Conservation (phyloP, 2,113 vertebrate species). For the Podarcis cretensis region DNA sequence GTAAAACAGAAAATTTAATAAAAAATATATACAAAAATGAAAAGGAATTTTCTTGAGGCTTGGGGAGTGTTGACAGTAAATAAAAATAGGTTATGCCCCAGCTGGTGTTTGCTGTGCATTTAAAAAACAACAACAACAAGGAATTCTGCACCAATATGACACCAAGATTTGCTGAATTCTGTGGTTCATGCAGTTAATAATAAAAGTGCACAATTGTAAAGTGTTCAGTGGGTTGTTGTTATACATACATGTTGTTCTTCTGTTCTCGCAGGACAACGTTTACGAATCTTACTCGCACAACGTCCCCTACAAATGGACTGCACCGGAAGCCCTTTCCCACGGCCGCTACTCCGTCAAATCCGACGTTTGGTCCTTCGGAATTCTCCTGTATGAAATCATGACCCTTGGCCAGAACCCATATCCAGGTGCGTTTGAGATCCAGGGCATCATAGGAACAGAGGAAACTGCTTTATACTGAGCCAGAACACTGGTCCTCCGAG, state of each 20-base stretch:
- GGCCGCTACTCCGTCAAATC: conserved; percentile 82
- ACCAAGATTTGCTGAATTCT: neutral
- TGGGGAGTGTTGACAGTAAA: too few relatives aligned
- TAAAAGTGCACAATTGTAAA: neutral
- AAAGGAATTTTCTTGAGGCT: too few relatives aligned
- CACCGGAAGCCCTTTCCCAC: conserved; percentile 80
- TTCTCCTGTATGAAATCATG: conserved; percentile 84
- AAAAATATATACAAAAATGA: too few relatives aligned
- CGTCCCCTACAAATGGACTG: conserved; percentile 85
- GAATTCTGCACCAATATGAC: neutral
- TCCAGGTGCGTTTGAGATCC: conserved; percentile 71
- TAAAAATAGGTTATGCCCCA: neutral
- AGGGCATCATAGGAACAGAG: neutral
- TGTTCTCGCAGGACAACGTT: conserved; percentile 75
- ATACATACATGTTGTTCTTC: neutral
- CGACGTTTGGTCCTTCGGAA: conserved; percentile 84
- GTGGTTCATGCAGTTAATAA: neutral
- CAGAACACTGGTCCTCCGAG: too few relatives aligned
- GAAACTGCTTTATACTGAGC: too few relatives aligned
- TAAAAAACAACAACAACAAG: neutral
- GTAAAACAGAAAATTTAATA: too few relatives aligned
- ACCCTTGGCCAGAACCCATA: conserved; percentile 79
- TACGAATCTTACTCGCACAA: conserved; percentile 77
- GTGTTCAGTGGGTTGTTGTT: neutral
- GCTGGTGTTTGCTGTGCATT: neutral